These are phyloP conservation scores for Azemiops feae DNA, from an alignment of 2,113 vertebrate genomes.

Conservation along the genomic window DNA sequence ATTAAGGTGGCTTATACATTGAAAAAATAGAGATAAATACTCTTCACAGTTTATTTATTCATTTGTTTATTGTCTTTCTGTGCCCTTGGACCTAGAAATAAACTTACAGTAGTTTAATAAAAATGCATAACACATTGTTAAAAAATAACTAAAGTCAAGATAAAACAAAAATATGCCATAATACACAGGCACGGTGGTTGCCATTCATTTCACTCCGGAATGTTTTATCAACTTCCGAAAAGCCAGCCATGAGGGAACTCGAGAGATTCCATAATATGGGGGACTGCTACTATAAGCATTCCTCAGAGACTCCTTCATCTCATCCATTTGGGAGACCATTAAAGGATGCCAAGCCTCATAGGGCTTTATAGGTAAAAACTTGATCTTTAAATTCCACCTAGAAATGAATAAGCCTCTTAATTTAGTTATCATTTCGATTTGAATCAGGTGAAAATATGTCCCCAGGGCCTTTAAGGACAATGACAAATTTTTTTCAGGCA, in stretches of 20 bases:
- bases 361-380: neutral
- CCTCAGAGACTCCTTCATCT: neutral
- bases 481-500: neutral
- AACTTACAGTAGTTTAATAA: neutral
- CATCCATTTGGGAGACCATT: neutral
- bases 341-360: neutral
- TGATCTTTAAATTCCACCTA: neutral
- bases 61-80: neutral
- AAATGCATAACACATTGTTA: neutral
- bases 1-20: neutral
- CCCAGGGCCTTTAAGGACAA: neutral
- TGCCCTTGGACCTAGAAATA: neutral
- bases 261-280: neutral
- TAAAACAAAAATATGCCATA: neutral
- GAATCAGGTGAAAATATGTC: neutral
- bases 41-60: neutral
- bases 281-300: neutral
- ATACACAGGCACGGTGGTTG: neutral
- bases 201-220: neutral
- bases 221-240: neutral
- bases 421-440: neutral
- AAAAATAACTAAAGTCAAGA: neutral
- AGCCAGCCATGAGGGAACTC: neutral
- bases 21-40: neutral
- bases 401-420: neutral